These are phyloP conservation scores for Herminia tarsipennalis DNA, from an alignment of 2,888 invertebrate genomes.

Conservation along the genomic window DNA sequence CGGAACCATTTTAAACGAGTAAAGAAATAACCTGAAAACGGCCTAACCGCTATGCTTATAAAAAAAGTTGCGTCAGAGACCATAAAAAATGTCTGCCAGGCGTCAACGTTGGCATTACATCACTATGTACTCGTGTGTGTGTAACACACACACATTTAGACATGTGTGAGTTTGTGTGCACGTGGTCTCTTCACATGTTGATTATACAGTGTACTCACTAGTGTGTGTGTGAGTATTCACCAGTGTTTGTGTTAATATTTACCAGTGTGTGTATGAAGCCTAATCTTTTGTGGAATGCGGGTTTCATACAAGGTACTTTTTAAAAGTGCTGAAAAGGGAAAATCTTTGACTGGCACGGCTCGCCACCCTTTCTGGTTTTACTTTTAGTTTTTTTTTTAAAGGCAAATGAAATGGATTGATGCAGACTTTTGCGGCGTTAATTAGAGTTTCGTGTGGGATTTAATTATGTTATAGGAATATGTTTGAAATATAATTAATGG, in stretches of 20 bases:
- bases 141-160: slow-evolving; percentile 25
- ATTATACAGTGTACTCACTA: too few species aligned
- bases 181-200: slow-evolving; percentile 35
- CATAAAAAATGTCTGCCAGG: slow-evolving; percentile 84
- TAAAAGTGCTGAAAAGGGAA: slow-evolving; percentile 76
- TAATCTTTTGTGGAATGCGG: slow-evolving; percentile 84
- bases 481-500: neutral
- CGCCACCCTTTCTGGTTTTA: slow-evolving; percentile 42
- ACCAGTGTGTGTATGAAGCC: slow-evolving; percentile 60
- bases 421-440: slow-evolving; percentile 24
- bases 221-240: slow-evolving; percentile 61
- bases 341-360: slow-evolving; percentile 60
- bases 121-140: slow-evolving; percentile 59
- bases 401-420: slow-evolving; percentile 43
- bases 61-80: slow-evolving; percentile 82
- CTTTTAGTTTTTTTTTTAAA: slow-evolving; percentile 36
- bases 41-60: slow-evolving; percentile 71
- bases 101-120: slow-evolving; percentile 81
- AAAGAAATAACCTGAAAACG: slow-evolving; percentile 46
- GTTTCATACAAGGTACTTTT: slow-evolving; percentile 79
- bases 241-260: slow-evolving; percentile 46
- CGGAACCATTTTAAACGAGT: neutral
- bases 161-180: slow-evolving; percentile 44
- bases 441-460: slow-evolving; percentile 18
- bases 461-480: slow-evolving; percentile 1